Evolutionary conservation across 2,113 vertebrate species (phyloP).

Genomic region (Callipepla squamata): DNA sequence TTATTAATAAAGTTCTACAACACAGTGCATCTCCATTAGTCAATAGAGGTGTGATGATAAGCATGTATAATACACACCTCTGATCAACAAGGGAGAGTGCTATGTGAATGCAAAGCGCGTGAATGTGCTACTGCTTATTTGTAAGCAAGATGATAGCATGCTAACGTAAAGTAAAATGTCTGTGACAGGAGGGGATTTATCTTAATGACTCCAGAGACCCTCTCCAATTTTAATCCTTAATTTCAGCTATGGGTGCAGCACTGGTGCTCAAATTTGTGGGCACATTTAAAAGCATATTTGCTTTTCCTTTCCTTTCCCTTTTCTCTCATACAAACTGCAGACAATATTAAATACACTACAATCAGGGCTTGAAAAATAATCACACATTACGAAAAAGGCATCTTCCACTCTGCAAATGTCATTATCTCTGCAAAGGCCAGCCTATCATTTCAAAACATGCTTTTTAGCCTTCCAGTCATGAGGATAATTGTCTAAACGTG

Average conservation of each 20-base stretch:
- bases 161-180: neutral
- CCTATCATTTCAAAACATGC: neutral
- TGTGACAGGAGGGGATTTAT: neutral
- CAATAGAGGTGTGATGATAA: neutral
- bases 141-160: neutral
- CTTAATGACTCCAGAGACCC: neutral
- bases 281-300: neutral
- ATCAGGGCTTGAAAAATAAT: neutral
- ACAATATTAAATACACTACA: neutral
- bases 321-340: neutral
- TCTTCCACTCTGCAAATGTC: neutral
- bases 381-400: neutral
- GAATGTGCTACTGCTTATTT: neutral
- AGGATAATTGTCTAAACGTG: neutral
- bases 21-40: neutral
- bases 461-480: neutral
- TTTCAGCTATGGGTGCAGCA: neutral
- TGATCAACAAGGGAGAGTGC: neutral
- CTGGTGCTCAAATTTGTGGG: neutral
- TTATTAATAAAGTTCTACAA: neutral
- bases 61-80: neutral
- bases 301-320: neutral
- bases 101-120: neutral
- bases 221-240: neutral
- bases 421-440: slow-evolving; percentile 7